Evolutionary conservation across 92 coral and sea anemone species (phyloP).

Genomic region (Porites cylindrica): DNA sequence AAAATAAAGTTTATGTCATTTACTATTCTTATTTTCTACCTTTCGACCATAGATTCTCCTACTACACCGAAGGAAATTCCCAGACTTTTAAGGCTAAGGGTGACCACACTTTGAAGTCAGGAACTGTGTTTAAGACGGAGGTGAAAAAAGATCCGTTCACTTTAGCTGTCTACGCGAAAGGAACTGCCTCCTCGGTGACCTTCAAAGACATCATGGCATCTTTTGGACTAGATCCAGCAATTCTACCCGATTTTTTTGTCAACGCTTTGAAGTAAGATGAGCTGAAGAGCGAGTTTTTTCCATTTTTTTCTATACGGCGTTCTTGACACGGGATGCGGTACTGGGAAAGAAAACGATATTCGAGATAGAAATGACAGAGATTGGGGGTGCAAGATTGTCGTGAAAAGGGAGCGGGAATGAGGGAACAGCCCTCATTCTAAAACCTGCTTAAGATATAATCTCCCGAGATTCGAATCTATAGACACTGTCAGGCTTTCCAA

Average conservation of each 20-base stretch:
- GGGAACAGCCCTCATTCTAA: too few species aligned
- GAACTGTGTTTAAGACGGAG: constrained; percentile 77
- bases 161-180: constrained; percentile 75
- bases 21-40: too few species aligned
- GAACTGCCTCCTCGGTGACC: constrained; percentile 53
- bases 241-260: constrained; percentile 63
- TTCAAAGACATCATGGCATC: constrained; percentile 72
- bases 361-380: too few species aligned
- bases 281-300: background rate
- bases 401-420: too few species aligned
- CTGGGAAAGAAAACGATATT: too few species aligned
- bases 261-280: constrained; percentile 77
- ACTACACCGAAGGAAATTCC: constrained; percentile 89
- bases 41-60: constrained; percentile 73
- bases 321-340: background rate
- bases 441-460: too few species aligned
- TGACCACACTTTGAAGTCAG: constrained; percentile 63
- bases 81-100: constrained; percentile 98
- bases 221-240: constrained; percentile 64
- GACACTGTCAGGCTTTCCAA: too few species aligned
- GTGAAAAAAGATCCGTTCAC: constrained; percentile 74
- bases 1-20: background rate
- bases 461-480: too few species aligned
- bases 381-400: too few species aligned
- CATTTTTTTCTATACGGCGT: background rate